Evolutionary conservation across 2,888 invertebrate species (phyloP), one percentile per base, ranked within the genome.

Genomic region (Volucella inflata): DNA sequence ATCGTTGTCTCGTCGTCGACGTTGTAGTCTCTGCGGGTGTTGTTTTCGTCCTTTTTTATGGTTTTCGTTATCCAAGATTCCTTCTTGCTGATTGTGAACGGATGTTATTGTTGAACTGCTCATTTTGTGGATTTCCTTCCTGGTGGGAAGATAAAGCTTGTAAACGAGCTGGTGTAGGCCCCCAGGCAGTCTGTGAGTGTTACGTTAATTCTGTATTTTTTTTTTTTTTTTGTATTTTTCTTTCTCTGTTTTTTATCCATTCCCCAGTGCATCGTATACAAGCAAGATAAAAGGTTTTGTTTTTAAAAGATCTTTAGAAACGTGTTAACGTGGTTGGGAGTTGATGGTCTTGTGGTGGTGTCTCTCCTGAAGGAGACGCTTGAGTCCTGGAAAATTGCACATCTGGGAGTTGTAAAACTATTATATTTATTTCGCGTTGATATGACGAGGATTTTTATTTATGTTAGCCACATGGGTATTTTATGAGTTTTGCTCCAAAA

Each of bases 191-290:
- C 21, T 68, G 55, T 68, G n/a, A n/a, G n/a, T n/a, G n/a, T n/a
- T n/a, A n/a, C n/a, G n/a, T n/a, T n/a, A n/a, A n/a, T n/a, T n/a
- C n/a, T n/a, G n/a, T n/a, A n/a, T n/a, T n/a, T n/a, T n/a, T n/a
- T n/a, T n/a, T n/a, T n/a, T n/a, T n/a, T n/a, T n/a, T n/a, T n/a
- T n/a, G 75, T 78, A 44, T 70, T 57, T n/a, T 53, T 46, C 62
- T 48, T 50, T 64, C 38, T 64, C 40, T 38, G n/a, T 50, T 38
- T 30, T 38, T 60, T 60, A 21, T 42, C 38, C 64, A 70, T 42
- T 82, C 81, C 84, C 84, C 42, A 51, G 53, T 84, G 84, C 84
- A 84, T 80, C 84, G 48, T 84, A 75, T 65, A 80, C 42, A 17
- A 42, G 30, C 14, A 44, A 55, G 48, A 71, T 64, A 70, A 71